These are phyloP conservation scores for Poecile montanus DNA, from an alignment of 2,797 vertebrate species.

Conservation along the genomic window DNA sequence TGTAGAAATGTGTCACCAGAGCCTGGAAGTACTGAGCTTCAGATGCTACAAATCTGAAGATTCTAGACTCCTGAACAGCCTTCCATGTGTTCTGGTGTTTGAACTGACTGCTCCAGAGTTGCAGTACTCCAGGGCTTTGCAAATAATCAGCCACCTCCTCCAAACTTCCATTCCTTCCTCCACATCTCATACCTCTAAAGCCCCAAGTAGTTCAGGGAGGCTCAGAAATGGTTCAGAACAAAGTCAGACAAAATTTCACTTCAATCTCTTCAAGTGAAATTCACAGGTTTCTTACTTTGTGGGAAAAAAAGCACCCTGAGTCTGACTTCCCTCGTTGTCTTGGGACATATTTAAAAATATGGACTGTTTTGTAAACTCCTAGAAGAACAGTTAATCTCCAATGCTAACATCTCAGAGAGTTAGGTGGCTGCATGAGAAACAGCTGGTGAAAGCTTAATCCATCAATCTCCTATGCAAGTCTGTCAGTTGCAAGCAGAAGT, in stretches of 20 bases:
- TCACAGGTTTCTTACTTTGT: background rate
- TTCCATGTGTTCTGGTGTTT: background rate
- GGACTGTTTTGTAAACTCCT: background rate
- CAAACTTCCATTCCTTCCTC: background rate
- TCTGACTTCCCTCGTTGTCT: background rate
- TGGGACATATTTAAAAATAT: background rate
- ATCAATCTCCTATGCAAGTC: background rate
- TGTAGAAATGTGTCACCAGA: background rate
- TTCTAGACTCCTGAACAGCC: background rate
- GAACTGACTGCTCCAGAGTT: background rate
- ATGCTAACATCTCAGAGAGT: background rate
- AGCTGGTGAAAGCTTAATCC: slow-evolving; percentile 20
- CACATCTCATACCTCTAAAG: background rate
- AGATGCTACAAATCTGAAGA: background rate
- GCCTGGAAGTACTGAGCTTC: background rate
- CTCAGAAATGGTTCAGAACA: background rate
- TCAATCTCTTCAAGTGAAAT: background rate
- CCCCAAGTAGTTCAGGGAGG: background rate
- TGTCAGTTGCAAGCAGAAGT: background rate
- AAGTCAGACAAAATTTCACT: background rate
- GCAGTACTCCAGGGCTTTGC: background rate
- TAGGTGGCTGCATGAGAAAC: background rate
- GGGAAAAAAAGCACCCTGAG: accelerated
- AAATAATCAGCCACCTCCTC: background rate
- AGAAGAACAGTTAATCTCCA: background rate